Percentiles rank a stretch among this genome's conserved stretches.
Conservation (phyloP, 2,888 invertebrate genomes). For the Erynnis tages region DNA sequence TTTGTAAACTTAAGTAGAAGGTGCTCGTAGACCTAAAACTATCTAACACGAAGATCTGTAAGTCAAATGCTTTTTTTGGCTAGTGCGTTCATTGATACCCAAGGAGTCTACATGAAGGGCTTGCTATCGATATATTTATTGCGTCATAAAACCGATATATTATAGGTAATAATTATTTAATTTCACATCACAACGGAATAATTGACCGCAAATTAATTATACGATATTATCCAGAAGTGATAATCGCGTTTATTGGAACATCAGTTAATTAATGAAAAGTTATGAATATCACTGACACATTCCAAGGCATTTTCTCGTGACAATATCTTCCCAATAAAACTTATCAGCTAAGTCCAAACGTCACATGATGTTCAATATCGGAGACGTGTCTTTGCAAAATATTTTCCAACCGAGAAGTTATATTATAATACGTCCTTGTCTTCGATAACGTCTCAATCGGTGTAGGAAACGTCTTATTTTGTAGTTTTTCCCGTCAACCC, state of each 20-base stretch:
- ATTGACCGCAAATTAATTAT: slow-evolving; percentile 9
- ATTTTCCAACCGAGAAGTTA: background rate
- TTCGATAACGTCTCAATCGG: slow-evolving; percentile 37
- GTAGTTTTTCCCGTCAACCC: slow-evolving; percentile 46
- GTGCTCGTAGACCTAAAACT: too few relatives aligned
- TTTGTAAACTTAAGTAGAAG: too few relatives aligned
- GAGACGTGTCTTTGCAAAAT: background rate
- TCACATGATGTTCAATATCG: background rate
- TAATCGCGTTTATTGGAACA: background rate
- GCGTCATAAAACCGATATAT: background rate
- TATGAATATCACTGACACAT: background rate
- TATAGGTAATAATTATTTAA: slow-evolving; percentile 1
- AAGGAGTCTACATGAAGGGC: background rate
- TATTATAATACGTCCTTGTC: slow-evolving; percentile 30
- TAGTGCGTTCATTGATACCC: too few relatives aligned
- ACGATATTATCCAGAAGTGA: background rate
- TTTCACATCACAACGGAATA: background rate
- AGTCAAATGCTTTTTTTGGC: too few relatives aligned
- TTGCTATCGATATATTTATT: background rate
- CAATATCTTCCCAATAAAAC: background rate
- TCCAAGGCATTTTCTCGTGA: background rate
- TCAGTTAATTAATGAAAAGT: slow-evolving; percentile 11
- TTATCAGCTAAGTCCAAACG: background rate
- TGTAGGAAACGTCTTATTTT: slow-evolving; percentile 51
- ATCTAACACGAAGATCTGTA: too few relatives aligned